phyloP scores from a whole-genome alignment of 92 coral and sea anemone species.

The Epizoanthus illoricatus region DNA sequence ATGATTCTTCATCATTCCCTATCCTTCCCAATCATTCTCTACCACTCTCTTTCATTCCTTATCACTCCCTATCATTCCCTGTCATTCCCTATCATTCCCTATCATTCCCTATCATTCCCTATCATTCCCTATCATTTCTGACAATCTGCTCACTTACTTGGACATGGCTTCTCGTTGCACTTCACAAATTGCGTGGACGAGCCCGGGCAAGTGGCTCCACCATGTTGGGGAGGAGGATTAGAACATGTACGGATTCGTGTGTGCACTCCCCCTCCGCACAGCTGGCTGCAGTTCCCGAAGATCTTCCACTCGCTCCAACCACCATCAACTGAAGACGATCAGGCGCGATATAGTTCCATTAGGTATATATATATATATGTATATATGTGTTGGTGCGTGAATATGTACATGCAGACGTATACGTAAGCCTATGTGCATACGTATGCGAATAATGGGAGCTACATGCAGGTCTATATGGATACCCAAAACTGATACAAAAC shows the following conservation, averaged over 20 bases:
- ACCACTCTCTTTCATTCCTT: too few relatives aligned
- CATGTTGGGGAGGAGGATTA: slow-evolving; percentile 17
- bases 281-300: background rate
- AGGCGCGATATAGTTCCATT: background rate
- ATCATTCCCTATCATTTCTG: too few relatives aligned
- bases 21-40: too few relatives aligned
- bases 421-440: background rate
- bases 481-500: background rate
- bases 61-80: too few relatives aligned
- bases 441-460: background rate
- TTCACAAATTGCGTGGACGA: background rate
- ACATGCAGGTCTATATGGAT: background rate
- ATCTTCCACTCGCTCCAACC: slow-evolving; percentile 17
- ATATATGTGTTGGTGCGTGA: background rate
- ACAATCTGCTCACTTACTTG: background rate
- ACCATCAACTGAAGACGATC: slow-evolving; percentile 14
- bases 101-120: too few relatives aligned
- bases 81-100: too few relatives aligned
- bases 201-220: slow-evolving; percentile 1
- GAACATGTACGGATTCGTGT: background rate
- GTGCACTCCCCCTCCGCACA: background rate
- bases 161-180: slow-evolving; percentile 13
- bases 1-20: too few relatives aligned
- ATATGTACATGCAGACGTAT: background rate
- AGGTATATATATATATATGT: background rate